These are phyloP conservation scores for Camponotus floridanus DNA, from an alignment of 1,140 invertebrate species.

Conservation along the genomic window DNA sequence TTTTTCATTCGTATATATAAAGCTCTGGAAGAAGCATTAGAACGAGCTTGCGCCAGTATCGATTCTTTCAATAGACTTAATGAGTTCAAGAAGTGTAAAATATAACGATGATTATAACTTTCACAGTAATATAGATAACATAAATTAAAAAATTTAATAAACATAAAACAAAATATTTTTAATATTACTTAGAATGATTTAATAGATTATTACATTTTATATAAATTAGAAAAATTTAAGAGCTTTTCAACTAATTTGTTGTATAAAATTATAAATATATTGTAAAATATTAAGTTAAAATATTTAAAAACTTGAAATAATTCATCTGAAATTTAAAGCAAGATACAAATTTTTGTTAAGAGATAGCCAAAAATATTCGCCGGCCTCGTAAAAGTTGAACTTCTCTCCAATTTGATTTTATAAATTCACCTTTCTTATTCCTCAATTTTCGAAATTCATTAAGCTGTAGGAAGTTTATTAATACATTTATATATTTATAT, in stretches of 20 bases:
- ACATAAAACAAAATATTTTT: not conserved
- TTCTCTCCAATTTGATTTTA: slow-evolving; percentile 69
- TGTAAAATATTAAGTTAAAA: slow-evolving; percentile 1
- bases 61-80: slow-evolving; percentile 70
- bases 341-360: slow-evolving; percentile 16
- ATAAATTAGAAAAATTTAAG: not conserved
- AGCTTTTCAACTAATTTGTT: not conserved
- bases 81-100: slow-evolving; percentile 3
- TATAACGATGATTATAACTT: not conserved
- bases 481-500: not conserved
- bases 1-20: slow-evolving; percentile 72
- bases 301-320: not conserved
- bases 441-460: slow-evolving; percentile 75
- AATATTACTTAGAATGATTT: not conserved
- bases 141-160: not conserved
- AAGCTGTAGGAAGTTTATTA: slow-evolving; percentile 57
- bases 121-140: not conserved
- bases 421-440: slow-evolving; percentile 59
- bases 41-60: slow-evolving; percentile 60
- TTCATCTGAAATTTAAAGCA: not conserved
- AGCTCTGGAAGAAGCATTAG: slow-evolving; percentile 49
- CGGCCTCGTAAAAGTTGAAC: slow-evolving; percentile 67
- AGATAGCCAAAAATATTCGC: slow-evolving; percentile 71
- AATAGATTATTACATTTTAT: not conserved
- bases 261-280: no score